Evolutionary conservation across 2,113 vertebrate genomes (phyloP), one percentile per base, ranked within the genome.

Genomic region (Bothrops jararaca): DNA sequence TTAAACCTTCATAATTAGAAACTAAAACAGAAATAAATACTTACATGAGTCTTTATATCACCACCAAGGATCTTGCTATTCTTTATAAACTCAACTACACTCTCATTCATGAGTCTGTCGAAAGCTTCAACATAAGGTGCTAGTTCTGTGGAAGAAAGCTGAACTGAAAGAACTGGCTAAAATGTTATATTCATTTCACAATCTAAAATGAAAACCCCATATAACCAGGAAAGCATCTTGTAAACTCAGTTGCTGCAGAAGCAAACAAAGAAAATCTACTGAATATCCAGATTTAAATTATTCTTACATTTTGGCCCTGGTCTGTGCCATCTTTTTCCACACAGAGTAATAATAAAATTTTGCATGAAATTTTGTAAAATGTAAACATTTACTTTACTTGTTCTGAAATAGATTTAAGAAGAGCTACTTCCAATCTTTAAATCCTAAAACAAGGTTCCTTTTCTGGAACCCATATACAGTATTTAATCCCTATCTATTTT

Each of bases 41-140:
- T 98, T 97, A 99, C 99, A n/a, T 99, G 99, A 93, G 97, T 98
- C 94, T 98, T 98, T 95, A 99, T 99, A 0, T 99, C 99, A 1
- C 98, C 98, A 92, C 99, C 99, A 80, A 99, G 98, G 94, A 97
- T 96, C 92, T 95, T 97, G 96, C 99, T 99, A 96, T 97, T 96
- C 95, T 97, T 98, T 94, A 99, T 94, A 97, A 99, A 99, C 90
- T 99, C 98, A 1, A 97, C 97, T 95, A 99, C 98, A 1, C 98
- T 97, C 69, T 98, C 97, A 69, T 96, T 98, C 95, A 99, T 94
- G 92, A 99, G 95, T 93, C 97, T 95, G 60, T 99, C 98, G 93
- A 99, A 99, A 91, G 98, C 98, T 96, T 99, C 98, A 92, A 99
- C 97, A 2, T 98, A 98, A 0, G 98, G 98, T 4, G 97, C 96